Conservation (phyloP, 2,888 invertebrate species). For the Eristalis tenax region DNA sequence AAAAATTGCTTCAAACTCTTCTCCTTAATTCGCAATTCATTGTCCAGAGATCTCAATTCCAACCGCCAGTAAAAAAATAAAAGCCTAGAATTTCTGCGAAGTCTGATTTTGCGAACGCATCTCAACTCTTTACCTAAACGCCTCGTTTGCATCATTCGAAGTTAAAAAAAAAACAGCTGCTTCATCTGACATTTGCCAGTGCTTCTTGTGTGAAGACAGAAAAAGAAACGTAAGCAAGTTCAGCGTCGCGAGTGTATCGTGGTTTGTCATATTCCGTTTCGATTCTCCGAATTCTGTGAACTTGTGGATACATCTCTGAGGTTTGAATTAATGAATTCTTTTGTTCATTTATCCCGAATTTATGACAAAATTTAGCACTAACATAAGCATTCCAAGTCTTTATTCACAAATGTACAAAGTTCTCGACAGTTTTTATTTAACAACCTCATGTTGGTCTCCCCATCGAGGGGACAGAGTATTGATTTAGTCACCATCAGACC, state of each 20-base stretch:
- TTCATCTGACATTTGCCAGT: conserved; percentile 14
- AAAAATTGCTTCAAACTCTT: no score
- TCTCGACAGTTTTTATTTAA: conserved; percentile 5
- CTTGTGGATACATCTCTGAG: conserved; percentile 12
- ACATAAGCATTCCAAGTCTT: background rate
- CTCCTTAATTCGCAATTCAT: no score
- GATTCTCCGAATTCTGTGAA: conserved; percentile 5
- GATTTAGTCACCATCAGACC: conserved; percentile 41
- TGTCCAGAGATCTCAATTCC: no score
- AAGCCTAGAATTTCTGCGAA: background rate
- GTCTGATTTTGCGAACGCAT: background rate
- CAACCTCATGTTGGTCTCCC: background rate
- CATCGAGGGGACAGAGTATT: background rate
- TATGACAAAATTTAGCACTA: background rate
- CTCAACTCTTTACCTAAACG: conserved; percentile 23
- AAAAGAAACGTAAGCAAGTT: conserved; percentile 66
- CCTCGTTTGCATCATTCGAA: background rate
- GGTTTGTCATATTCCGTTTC: conserved; percentile 49
- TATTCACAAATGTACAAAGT: background rate
- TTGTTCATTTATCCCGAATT: background rate
- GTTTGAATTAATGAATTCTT: conserved; percentile 19
- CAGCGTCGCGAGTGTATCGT: conserved; percentile 27
- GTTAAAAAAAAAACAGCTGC: conserved; percentile 13
- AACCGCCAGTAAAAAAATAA: background rate
- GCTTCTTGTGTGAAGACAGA: background rate